These are phyloP conservation scores for Spodoptera exigua DNA, from an alignment of 2,888 invertebrate genomes.

Conservation along the genomic window DNA sequence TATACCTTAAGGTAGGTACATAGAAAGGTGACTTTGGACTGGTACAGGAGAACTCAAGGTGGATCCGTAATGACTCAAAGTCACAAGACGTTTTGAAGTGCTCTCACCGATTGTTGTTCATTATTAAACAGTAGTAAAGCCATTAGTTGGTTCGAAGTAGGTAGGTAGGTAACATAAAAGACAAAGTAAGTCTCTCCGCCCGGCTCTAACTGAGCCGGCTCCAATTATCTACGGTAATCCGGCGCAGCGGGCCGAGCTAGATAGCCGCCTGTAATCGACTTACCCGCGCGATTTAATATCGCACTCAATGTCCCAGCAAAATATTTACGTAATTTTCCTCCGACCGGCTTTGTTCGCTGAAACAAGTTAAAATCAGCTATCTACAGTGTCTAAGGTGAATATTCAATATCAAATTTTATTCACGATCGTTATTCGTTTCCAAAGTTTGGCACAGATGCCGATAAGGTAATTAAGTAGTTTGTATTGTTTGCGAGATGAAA, in stretches of 20 bases:
- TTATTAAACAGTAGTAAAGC: constrained; percentile 51
- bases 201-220: constrained; percentile 61
- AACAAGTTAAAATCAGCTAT: constrained; percentile 54
- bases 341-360: constrained; percentile 60
- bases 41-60: constrained; percentile 25
- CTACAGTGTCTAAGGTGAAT: constrained; percentile 32
- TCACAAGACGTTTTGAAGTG: constrained; percentile 36
- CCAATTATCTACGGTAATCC: constrained; percentile 78
- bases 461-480: constrained; percentile 33
- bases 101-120: constrained; percentile 39
- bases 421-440: constrained; percentile 26
- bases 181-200: constrained; percentile 55
- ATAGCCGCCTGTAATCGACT: constrained; percentile 79
- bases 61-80: constrained; percentile 5
- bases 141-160: constrained; percentile 51
- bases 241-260: constrained; percentile 68
- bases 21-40: background rate
- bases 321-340: constrained; percentile 77
- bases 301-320: constrained; percentile 75
- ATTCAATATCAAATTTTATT: constrained; percentile 44
- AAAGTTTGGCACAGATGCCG: constrained; percentile 39
- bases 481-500: constrained; percentile 22
- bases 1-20: too few species aligned
- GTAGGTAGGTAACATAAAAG: constrained; percentile 54
- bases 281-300: constrained; percentile 80